A percentile compares a stretch with the other conserved stretches of the same genome.
These are phyloP conservation scores for Sylvicapra grimmia DNA, from an alignment of 2,113 vertebrate genomes.

Conservation along the genomic window DNA sequence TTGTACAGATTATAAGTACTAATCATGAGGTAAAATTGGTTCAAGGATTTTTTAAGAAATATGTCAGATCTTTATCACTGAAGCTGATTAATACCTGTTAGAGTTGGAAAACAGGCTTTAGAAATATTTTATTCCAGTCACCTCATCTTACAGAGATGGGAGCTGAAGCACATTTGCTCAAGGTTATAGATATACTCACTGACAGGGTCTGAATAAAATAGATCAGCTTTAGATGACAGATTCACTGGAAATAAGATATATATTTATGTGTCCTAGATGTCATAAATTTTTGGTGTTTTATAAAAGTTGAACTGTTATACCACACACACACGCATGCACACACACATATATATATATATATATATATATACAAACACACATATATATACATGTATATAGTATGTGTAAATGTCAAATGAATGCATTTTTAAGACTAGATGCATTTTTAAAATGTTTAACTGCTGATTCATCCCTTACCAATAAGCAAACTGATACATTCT, in stretches of 20 bases:
- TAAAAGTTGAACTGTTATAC: background rate
- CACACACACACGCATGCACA: background rate
- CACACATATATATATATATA: no score
- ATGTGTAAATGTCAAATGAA: slow-evolving; percentile 2
- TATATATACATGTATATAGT: background rate
- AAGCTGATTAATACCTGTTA: background rate
- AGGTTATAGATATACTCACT: background rate
- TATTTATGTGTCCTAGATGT: background rate
- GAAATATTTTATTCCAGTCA: background rate
- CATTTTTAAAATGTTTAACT: background rate
- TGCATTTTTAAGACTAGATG: background rate
- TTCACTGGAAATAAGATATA: background rate
- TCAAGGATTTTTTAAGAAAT: background rate
- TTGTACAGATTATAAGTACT: background rate
- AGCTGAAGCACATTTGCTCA: background rate
- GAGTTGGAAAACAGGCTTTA: background rate
- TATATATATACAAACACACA: accelerated
- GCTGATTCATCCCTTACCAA: background rate
- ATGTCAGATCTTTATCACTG: background rate
- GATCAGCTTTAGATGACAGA: background rate
- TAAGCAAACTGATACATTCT: background rate
- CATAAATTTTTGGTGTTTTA: background rate
- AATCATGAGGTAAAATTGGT: background rate
- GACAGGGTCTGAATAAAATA: background rate
- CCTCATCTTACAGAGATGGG: background rate